Evolutionary conservation across 2,797 vertebrate genomes (phyloP).

Genomic region (Echiichthys vipera): DNA sequence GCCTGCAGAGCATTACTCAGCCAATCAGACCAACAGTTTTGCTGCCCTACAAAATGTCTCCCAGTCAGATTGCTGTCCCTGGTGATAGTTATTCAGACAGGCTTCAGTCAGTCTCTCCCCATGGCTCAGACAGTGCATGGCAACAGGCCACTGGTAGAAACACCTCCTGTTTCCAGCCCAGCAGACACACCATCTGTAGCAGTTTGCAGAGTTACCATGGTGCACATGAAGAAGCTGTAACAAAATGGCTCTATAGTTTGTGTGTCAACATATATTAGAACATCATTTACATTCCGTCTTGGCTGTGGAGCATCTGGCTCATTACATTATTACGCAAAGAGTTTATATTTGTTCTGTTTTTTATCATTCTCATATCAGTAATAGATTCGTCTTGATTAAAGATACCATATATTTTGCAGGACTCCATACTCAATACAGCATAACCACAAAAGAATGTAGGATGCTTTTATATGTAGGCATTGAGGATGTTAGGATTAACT

Average conservation of each 20-base stretch:
- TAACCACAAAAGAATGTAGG: no score
- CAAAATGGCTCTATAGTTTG: constrained; percentile 19
- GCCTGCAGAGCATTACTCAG: constrained; percentile 9
- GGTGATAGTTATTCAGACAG: constrained; percentile 44
- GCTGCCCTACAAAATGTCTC: constrained; percentile 23
- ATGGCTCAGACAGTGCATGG: constrained; percentile 48
- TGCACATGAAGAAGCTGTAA: constrained; percentile 27
- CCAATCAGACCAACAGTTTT: constrained; percentile 34
- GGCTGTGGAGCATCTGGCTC: constrained; percentile 14
- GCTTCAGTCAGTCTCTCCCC: constrained; percentile 26
- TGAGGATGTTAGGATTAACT: no score
- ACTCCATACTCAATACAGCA: background rate
- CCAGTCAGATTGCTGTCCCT: constrained; percentile 39
- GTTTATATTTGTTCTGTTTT: background rate
- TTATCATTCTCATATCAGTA: background rate
- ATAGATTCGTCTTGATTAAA: background rate
- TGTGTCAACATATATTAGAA: constrained; percentile 20
- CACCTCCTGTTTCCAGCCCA: constrained; percentile 59
- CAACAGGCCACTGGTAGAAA: constrained; percentile 53
- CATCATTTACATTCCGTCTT: constrained; percentile 16
- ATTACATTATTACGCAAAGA: background rate
- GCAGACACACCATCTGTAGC: constrained; percentile 65
- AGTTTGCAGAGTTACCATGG: constrained; percentile 36
- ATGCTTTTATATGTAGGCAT: no score
- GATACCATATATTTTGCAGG: background rate